phyloP scores from a whole-genome alignment of 1,140 invertebrate genomes.

The Epicauta chinensis region DNA sequence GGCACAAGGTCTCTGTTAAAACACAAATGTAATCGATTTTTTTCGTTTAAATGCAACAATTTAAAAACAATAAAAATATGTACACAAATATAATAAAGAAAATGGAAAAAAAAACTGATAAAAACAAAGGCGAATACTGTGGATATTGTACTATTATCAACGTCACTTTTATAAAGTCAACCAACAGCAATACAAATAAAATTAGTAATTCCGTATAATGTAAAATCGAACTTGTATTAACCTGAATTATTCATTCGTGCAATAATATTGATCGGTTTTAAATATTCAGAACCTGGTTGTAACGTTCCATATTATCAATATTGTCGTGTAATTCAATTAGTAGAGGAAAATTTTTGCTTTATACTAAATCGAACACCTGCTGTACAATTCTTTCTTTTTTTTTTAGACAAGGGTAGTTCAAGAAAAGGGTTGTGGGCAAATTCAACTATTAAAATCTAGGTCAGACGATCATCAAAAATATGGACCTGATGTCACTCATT shows the following conservation, averaged over 20 bases:
- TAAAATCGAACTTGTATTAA: slow-evolving; percentile 24
- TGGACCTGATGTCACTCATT: slow-evolving; percentile 6
- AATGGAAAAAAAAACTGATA: too few relatives aligned
- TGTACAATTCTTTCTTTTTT: not conserved
- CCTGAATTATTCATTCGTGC: slow-evolving; percentile 23
- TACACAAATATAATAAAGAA: too few relatives aligned
- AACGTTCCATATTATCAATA: not conserved
- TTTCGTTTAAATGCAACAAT: too few relatives aligned
- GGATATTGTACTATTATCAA: slow-evolving; percentile 9
- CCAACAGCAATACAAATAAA: slow-evolving; percentile 15
- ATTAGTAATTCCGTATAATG: slow-evolving; percentile 16
- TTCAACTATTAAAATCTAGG: slow-evolving; percentile 8
- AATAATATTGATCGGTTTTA: slow-evolving; percentile 9
- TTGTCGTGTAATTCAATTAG: not conserved
- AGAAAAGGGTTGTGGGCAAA: slow-evolving; percentile 10
- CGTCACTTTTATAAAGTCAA: slow-evolving; percentile 5
- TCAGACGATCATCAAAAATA: slow-evolving; percentile 12
- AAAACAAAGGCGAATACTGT: too few relatives aligned
- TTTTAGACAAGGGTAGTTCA: too few relatives aligned
- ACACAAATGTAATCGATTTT: too few relatives aligned
- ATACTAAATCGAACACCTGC: not conserved
- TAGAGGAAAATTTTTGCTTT: not conserved
- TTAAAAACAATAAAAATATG: too few relatives aligned
- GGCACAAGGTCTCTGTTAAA: too few relatives aligned
- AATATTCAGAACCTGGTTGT: not conserved